A percentile compares a stretch with the other conserved stretches of the same genome.
These are phyloP conservation scores for Zosterops borbonicus DNA, from an alignment of 2,113 vertebrate genomes.

Conservation along the genomic window DNA sequence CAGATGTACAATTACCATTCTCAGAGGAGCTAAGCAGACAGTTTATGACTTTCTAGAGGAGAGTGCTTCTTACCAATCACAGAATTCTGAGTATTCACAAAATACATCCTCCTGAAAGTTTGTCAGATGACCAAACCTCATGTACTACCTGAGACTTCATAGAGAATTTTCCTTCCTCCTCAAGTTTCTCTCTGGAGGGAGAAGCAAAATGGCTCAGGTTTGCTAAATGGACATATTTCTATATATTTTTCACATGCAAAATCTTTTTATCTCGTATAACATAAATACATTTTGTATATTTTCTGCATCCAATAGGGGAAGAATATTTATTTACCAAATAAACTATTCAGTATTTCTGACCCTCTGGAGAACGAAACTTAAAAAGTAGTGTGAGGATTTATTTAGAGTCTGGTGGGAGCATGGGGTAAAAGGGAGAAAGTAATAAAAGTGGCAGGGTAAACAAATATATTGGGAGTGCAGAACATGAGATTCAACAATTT, in stretches of 20 bases:
- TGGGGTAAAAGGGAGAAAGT: neutral
- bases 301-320: neutral
- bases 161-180: neutral
- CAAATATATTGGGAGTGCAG: neutral
- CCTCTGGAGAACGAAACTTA: neutral
- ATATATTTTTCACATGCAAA: neutral
- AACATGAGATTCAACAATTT: neutral
- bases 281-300: rapidly evolving
- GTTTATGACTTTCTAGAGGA: neutral
- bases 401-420: neutral
- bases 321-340: neutral
- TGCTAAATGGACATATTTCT: neutral
- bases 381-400: neutral
- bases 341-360: neutral
- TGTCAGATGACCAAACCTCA: neutral
- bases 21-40: neutral
- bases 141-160: neutral
- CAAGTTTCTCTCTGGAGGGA: neutral
- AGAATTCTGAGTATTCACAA: neutral
- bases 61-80: neutral
- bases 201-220: neutral
- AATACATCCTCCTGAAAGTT: neutral
- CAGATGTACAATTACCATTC: neutral
- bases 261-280: neutral
- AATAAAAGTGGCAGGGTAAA: neutral